Evolutionary conservation across 2,888 invertebrate genomes (phyloP), one percentile per base, ranked within the genome.

Genomic region (Dinocampus coccinellae): DNA sequence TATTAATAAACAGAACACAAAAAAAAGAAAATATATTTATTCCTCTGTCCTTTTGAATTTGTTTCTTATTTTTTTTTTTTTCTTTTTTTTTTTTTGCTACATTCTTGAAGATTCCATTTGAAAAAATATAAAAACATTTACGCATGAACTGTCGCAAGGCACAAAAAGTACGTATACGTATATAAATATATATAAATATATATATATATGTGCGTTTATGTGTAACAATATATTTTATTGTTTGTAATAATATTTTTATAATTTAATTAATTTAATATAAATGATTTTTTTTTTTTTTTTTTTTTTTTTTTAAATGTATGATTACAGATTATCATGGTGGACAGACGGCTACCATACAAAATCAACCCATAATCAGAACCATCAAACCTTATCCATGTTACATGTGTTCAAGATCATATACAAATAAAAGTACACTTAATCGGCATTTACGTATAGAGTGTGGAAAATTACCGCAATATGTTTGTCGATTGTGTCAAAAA

Each of bases 351-450:
- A 11, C 20, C 29, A 47, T 52, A 2, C 53, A 68, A 22, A 22
- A 13, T 66, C 66, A 73, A 1, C 68, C 68, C 11, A 63, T 63
- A 34, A 73, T 24, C 33, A 64, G 60, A 26, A 42, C 61, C 3
- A 68, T 68, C 2, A 72, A 78, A 75, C 74, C 77, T 60, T 76
- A 72, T 75, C 72, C 78, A 9, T 85, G 85, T 74, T 77, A 75
- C 70, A 81, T 83, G 39, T 87, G 85, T 75, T 67, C 69, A 63
- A 80, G 80, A 72, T 80, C 82, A 22, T 86, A 86, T 70, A 77
- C 78, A 20, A 84, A 93, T 88, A 93, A 93, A 85, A 93, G 93
- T 81, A 94, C 93, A 71, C 79, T 88, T 66, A 82, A 82, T 66
- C 84, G 87, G 20, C 88, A 88, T 73, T 77, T 84, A n/a, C 79